Base-by-base conservation (phyloP, 1,140 invertebrate species). In the Trichonephila clavata region DNA sequence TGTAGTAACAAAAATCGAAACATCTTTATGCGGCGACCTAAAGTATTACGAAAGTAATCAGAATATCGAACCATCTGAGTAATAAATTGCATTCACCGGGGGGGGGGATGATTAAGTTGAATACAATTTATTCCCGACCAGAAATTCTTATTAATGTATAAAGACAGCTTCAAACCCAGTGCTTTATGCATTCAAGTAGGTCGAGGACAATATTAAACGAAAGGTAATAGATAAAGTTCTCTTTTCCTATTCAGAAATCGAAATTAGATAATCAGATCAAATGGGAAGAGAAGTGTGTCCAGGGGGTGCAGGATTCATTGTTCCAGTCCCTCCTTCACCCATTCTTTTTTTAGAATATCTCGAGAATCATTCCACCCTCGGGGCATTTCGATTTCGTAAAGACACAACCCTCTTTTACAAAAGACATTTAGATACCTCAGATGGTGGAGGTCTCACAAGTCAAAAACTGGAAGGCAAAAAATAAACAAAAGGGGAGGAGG, bases 401-500 rank as follows among this genome's bases (percentile, higher is more conserved):
- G 20, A 87, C 59, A 87, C 59, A 63, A 60, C 20, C 27, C 27
- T 27, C n/a, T 57, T 84, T 84, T 77, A 71, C 83, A 60, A 92
- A 92, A 92, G 63, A 86, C 91, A 86, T 92, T 92, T 92, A 50
- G 50, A 50, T 50, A 86, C 81, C 91, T 92, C 91, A 92, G 91
- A 83, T 92, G 91, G 91, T 27, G n/a, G 57, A 86, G 91, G 83
- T 92, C 91, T 92, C 91, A 92, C 91, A 92, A 92, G 91, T 86
- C 91, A 86, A 89, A 84, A 84, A 71, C 32, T 63, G 20, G 39
- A 27, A 71, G 20, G 27, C 24, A 92, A 92, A 71, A 92, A 92
- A 71, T 84, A 92, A 61, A 61, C 57, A 86, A 86, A 86, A 39
- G 61, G 20, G 57, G n/a, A 0, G 20, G 13, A 24, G 43, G 8